Evolutionary conservation across 1,140 invertebrate species (phyloP), one percentile per base, ranked within the genome.

Genomic region (Trichonephila inaurata): DNA sequence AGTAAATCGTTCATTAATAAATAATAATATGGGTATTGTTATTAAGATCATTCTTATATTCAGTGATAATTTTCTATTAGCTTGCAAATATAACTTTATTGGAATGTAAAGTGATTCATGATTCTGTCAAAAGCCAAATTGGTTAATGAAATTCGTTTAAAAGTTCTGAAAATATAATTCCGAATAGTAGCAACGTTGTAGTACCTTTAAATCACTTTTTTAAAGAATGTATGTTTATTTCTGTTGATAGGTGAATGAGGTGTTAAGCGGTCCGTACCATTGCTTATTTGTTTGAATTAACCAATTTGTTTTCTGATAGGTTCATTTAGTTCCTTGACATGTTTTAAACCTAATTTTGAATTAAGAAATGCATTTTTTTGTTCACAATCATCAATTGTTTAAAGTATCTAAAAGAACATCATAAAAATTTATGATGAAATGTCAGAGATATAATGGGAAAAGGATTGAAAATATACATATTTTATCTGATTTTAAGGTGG

Each of bases 11-110:
- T 69, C 28, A 7, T 77, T 77, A 77, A 77, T 33, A 77, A 33
- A 77, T 77, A 33, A 77, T 77, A 28, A 28, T 77, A 77, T 77
- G 33, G 33, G 33, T 77, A 28, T 33, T 33, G 28, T 24, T 24
- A 69, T 24, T 77, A 77, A 77, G 72, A 77, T 77, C 72, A 77
- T 69, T 69, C n/a, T 69, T 69, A 69, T 51, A 51, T 40, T 40
- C 19, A 21, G 66, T 69, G n/a, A 21, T 77, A 40, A 40, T 28
- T 1, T 69, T 77, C 72, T 77, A 77, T 33, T 18, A 64, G 33
- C 28, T 77, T 77, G 72, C 72, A 33, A 33, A 33, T 33, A 33
- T 33, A 33, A 18, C 28, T 77, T 24, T 16, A 77, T 6, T 77
- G 16, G 72, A 77, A 77, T 33, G 14, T 40, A 40, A 77, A 33